Evolutionary conservation across 1,140 invertebrate genomes (phyloP).

Genomic region (Drosophila aff.): DNA sequence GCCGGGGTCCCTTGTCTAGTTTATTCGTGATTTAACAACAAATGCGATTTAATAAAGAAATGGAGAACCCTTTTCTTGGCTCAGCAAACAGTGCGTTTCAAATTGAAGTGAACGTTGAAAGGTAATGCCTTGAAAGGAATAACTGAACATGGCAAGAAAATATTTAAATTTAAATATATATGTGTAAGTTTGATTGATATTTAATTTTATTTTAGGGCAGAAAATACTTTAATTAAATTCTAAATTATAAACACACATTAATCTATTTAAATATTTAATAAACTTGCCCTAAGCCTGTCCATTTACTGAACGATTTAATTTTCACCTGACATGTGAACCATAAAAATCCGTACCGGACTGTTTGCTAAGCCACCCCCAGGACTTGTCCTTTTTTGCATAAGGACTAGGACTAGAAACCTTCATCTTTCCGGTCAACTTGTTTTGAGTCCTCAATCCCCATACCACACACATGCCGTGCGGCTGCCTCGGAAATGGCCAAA

Average conservation of each 20-base stretch:
- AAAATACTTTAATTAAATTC: not conserved
- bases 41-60: conserved; percentile 77
- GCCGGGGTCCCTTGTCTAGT: conserved; percentile 37
- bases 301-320: not conserved
- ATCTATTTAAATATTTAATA: not conserved
- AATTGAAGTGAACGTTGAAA: no score
- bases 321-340: not conserved
- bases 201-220: not conserved
- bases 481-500: conserved; percentile 63
- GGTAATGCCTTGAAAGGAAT: not conserved
- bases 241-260: not conserved
- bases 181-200: no score
- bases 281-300: not conserved
- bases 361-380: conserved; percentile 4
- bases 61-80: conserved; percentile 59
- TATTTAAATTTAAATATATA: not conserved
- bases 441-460: conserved; percentile 27
- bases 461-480: conserved; percentile 1
- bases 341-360: conserved; percentile 29
- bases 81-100: conserved; percentile 20
- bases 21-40: conserved; percentile 72
- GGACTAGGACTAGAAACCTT: conserved; percentile 15
- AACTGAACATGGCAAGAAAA: not conserved
- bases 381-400: conserved; percentile 59
- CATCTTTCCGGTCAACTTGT: conserved; percentile 67